phyloP scores from a whole-genome alignment of 2,888 invertebrate species.

The Rotaria magnacalcarata region DNA sequence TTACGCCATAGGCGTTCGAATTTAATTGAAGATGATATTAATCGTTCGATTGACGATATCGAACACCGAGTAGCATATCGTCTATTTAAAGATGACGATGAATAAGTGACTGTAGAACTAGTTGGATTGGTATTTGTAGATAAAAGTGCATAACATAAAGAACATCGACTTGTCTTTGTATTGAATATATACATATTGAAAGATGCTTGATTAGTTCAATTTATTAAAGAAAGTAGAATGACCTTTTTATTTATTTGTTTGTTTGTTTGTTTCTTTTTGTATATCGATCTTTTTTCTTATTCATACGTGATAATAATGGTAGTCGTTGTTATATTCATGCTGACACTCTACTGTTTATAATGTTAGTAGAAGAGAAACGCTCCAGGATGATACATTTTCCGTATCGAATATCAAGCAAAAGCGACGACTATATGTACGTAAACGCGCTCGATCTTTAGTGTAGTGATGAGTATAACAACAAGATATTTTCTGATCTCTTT shows the following conservation, averaged over 20 bases:
- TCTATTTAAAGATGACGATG: neutral
- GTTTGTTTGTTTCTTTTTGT: neutral
- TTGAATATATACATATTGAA: conserved; percentile 11
- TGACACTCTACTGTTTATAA: neutral
- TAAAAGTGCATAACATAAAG: conserved; percentile 17
- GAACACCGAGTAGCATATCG: neutral
- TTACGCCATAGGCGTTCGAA: neutral
- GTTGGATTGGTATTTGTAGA: neutral
- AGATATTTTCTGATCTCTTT: conserved; percentile 29
- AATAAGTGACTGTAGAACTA: neutral
- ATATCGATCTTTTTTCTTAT: neutral
- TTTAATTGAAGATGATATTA: neutral
- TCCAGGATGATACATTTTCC: conserved; percentile 30
- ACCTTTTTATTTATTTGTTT: neutral
- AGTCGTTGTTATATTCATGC: conserved; percentile 5
- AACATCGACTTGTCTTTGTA: neutral
- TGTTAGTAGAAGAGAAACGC: conserved; percentile 22
- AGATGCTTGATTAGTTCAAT: conserved; percentile 13
- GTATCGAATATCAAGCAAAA: conserved; percentile 36
- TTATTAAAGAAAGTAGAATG: neutral
- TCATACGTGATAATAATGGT: neutral
- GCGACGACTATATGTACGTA: neutral
- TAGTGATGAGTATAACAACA: conserved; percentile 31
- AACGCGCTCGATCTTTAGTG: conserved; percentile 11
- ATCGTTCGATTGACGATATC: neutral